A percentile compares a stretch with the other conserved stretches of the same genome.
Evolutionary conservation across 2,888 invertebrate species (phyloP).

Genomic region (Eurytoma californica): DNA sequence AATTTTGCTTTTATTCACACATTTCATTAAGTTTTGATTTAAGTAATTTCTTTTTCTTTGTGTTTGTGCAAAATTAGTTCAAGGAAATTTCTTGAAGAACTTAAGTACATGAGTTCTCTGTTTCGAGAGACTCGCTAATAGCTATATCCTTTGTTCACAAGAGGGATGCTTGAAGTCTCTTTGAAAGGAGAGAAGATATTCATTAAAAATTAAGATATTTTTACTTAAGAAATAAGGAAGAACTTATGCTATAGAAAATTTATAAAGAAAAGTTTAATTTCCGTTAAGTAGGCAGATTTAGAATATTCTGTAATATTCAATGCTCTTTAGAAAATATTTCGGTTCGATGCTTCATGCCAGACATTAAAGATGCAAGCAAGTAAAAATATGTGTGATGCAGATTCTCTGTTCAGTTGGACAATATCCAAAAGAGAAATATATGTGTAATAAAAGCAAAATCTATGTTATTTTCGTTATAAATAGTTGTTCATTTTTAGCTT

Average conservation of each 20-base stretch:
- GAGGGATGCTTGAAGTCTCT: slow-evolving; percentile 16
- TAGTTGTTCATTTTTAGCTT: too few species aligned
- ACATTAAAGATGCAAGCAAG: background rate
- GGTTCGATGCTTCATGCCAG: background rate
- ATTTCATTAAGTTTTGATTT: background rate
- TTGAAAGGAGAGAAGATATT: slow-evolving; percentile 20
- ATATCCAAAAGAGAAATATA: slow-evolving; percentile 13
- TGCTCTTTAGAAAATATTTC: background rate
- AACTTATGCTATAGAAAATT: background rate
- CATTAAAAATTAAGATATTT: slow-evolving; percentile 28
- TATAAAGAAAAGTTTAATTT: background rate
- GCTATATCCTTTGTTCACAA: slow-evolving; percentile 40
- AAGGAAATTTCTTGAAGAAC: slow-evolving; percentile 19
- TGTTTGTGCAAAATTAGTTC: slow-evolving; percentile 9
- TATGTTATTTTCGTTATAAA: background rate
- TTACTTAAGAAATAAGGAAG: background rate
- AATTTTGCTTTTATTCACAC: background rate
- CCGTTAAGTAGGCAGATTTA: background rate
- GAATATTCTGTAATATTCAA: background rate
- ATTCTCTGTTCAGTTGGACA: slow-evolving; percentile 3
- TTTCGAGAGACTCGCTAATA: slow-evolving; percentile 39
- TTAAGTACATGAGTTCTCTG: slow-evolving; percentile 27
- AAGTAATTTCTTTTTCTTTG: background rate
- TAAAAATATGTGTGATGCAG: background rate
- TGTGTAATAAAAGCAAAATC: background rate